Percentiles rank a stretch among this genome's conserved stretches.
Conservation (phyloP, 2,797 vertebrate genomes). For the Gymnoscopelus microlampas region DNA sequence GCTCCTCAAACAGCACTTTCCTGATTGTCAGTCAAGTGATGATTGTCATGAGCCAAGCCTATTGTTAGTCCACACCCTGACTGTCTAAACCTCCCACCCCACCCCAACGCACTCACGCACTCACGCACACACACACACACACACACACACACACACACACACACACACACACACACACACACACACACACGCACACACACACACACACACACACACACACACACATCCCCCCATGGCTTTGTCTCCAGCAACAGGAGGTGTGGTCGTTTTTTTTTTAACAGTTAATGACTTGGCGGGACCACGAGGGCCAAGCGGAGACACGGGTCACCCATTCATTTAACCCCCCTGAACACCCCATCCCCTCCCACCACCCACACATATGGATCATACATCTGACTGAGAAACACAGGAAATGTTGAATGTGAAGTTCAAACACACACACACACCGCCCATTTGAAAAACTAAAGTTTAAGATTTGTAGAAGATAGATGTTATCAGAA, state of each 20-base stretch:
- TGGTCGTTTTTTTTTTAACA: constrained; percentile 65
- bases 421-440: background rate
- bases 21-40: constrained; percentile 62
- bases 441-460: background rate
- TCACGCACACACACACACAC: constrained; percentile 17
- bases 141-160: constrained; percentile 14
- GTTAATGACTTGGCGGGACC: constrained; percentile 72
- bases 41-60: constrained; percentile 37
- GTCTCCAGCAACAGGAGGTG: constrained; percentile 79
- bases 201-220: background rate
- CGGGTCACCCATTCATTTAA: constrained; percentile 60
- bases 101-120: constrained; percentile 3
- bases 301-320: constrained; percentile 50
- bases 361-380: background rate
- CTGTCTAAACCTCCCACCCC: constrained; percentile 14
- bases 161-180: constrained; percentile 26
- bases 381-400: too few species aligned
- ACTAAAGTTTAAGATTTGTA: too few species aligned
- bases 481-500: too few species aligned
- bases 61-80: constrained; percentile 39
- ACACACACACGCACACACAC: background rate
- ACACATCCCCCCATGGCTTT: constrained; percentile 42
- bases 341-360: constrained; percentile 11
- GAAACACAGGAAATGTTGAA: too few species aligned
- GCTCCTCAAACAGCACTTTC: constrained; percentile 50